Conservation (phyloP, 2,888 invertebrate species). For the Aelia acuminata region DNA sequence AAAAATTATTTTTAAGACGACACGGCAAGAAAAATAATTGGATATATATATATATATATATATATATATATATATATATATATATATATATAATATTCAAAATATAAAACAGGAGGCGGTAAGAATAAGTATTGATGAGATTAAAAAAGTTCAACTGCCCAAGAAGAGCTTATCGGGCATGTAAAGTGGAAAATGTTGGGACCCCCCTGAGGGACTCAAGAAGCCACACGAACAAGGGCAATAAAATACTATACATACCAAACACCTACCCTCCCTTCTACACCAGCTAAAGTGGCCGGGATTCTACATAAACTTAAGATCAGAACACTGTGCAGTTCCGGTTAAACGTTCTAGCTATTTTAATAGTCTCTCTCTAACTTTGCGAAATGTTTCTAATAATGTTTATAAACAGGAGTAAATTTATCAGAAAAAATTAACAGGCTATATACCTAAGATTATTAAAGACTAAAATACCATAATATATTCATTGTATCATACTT, state of each 20-base stretch:
- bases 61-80: no score
- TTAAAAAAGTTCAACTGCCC: neutral
- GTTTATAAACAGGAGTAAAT: no score
- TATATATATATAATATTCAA: no score
- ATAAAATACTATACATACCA: constrained; percentile 32
- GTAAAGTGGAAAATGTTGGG: neutral
- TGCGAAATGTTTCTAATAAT: no score
- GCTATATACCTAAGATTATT: no score
- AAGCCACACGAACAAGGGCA: constrained; percentile 5
- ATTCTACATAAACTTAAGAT: neutral
- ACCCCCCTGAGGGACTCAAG: neutral
- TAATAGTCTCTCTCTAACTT: no score
- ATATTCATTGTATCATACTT: no score
- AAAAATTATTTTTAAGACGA: no score
- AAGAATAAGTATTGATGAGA: neutral
- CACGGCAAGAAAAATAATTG: no score
- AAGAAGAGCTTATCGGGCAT: neutral
- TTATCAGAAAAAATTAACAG: no score
- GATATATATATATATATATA: no score
- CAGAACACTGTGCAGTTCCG: neutral
- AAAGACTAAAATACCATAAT: no score
- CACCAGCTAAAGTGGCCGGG: neutral
- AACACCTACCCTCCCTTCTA: neutral
- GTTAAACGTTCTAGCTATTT: neutral
- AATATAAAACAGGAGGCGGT: neutral